Base-by-base conservation (phyloP, 1,140 invertebrate genomes). In the Gonatopus flavifemur region DNA sequence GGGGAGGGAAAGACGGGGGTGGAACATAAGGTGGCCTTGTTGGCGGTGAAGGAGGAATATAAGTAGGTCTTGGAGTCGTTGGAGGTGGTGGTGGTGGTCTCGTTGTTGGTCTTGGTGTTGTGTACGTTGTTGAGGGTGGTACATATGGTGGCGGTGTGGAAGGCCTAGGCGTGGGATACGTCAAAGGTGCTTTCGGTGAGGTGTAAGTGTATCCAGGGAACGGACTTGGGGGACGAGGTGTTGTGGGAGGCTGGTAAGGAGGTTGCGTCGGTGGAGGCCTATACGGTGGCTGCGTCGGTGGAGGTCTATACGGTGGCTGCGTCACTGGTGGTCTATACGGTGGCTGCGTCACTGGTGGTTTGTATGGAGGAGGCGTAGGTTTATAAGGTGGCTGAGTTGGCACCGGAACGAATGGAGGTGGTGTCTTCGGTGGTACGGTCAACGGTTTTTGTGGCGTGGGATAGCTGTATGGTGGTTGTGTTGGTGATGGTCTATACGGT, bases 151-250 rank as follows among this genome's bases (percentile, higher is more conserved):
- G 45, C 15, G 4, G 20, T 2, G 39, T 37, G 48, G 31, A 24
- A 30, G 46, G 10, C 15, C 13, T 20, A 28, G 50, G n/a, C n/a
- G n/a, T 38, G 52, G 19, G 30, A 33, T n/a, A 33, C 10, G 22
- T 3, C n/a, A 54, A 45, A 8, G 48, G 55, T 21, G 13, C 48
- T 22, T 50, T 49, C 3, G 59, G 52, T 3, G 49, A 20, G 2
- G 35, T 10, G 18, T 61, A 57, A 8, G 10, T 39, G 25, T 60
- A 60, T 36, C 53, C 57, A 25, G 22, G 28, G 2, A 39, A 35
- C 0, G 43, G 25, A 10, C 28, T 46, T 24, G 38, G 15, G n/a
- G n/a, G n/a, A n/a, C n/a, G n/a, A 9, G 50, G 52, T 20, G 41
- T 47, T 12, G 43, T 46, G 10, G 13, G 48, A 36, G 7, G 48